These are phyloP conservation scores for Latheticus oryzae DNA, from an alignment of 2,888 invertebrate species.

Conservation along the genomic window DNA sequence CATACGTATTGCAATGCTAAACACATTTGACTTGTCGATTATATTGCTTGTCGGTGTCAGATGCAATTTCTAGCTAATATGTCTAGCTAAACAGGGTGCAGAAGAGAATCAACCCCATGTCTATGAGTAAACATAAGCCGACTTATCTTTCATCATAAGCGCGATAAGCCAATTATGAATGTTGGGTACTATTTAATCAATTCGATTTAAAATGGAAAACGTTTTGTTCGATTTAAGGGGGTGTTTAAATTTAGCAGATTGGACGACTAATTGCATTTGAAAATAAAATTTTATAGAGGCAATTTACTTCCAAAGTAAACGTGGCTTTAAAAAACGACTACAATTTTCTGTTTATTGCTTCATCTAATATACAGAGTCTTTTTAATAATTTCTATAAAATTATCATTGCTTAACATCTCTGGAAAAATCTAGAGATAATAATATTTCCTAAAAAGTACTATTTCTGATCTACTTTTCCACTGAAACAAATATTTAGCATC, in stretches of 20 bases:
- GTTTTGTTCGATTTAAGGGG: constrained; percentile 14
- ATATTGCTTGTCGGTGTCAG: constrained; percentile 50
- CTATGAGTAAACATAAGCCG: constrained; percentile 47
- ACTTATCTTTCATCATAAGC: constrained; percentile 51
- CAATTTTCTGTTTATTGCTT: too few relatives aligned
- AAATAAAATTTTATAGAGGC: too few relatives aligned
- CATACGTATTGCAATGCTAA: constrained; percentile 45
- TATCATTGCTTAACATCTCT: too few relatives aligned
- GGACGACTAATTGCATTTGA: constrained; percentile 2
- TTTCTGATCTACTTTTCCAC: too few relatives aligned
- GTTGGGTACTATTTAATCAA: constrained; percentile 40
- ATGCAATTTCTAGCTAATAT: constrained; percentile 59
- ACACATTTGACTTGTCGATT: constrained; percentile 48
- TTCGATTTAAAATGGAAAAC: constrained; percentile 20
- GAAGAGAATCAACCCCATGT: constrained; percentile 22
- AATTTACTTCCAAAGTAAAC: too few relatives aligned
- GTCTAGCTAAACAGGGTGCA: constrained; percentile 47
- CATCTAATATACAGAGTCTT: too few relatives aligned
- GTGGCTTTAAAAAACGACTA: too few relatives aligned
- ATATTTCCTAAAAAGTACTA: too few relatives aligned
- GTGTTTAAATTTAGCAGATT: constrained; percentile 10
- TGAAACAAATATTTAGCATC: constrained; percentile 19
- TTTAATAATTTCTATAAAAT: too few relatives aligned
- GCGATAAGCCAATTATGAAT: constrained; percentile 52
- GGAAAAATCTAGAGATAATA: too few relatives aligned